Evolutionary conservation across 1,140 invertebrate species (phyloP), one percentile per base, ranked within the genome.

Genomic region (Lysiphlebus fabarum): DNA sequence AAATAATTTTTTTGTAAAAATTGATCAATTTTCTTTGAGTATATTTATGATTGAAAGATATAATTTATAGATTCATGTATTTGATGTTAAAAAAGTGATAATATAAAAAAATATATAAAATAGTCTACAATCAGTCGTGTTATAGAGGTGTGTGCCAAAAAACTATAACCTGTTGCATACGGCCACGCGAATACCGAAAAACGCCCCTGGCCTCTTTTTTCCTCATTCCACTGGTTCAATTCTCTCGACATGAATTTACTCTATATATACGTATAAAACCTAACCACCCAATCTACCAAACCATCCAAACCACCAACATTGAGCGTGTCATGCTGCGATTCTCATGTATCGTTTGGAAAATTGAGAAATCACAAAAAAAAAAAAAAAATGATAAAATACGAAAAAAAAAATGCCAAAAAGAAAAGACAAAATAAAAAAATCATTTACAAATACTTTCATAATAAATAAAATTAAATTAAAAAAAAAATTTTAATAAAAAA

Each of bases 81-180:
- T 36, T 5, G 11, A 10, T 14, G 12, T n/a, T n/a, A n/a, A 34
- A 17, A 34, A 41, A 53, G 54, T 17, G 37, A n/a, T n/a, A 47
- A 41, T 47, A 36, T 14, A 40, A n/a, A n/a, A 65, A 67, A 53
- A 65, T 62, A 67, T 69, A 54, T 57, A 45, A 63, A 40, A 56
- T 58, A 14, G 64, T 54, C 44, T 61, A 45, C 47, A 59, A 65
- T 62, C 59, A 61, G 62, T 66, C 66, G 58, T 62, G 62, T 56
- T 59, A 59, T 57, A 66, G 70, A 75, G 71, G 70, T 72, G 74
- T 73, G 73, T 77, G 76, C 76, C 76, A 78, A 78, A 78, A n/a
- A 79, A 79, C 77, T 77, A 75, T 79, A 78, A 79, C 77, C 75
- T 79, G 77, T 79, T 77, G 77, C 76, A 65, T 64, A 63, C 67